Evolutionary conservation across 2,888 invertebrate genomes (phyloP).

Genomic region (Metellina segmentata): DNA sequence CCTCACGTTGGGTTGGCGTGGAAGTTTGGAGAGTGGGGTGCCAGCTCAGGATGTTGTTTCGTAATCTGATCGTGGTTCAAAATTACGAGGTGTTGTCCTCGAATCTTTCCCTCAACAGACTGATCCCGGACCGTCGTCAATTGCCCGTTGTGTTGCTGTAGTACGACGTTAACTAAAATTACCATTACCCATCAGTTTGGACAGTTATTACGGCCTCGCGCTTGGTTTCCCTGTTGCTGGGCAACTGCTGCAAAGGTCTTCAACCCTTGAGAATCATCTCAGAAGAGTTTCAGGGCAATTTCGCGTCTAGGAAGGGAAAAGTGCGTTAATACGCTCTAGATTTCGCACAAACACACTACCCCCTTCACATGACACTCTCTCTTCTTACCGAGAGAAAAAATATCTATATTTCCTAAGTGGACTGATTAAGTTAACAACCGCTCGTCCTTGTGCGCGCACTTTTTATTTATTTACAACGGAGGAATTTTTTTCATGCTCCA

Average conservation of each 20-base stretch:
- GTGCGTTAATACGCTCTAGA: not conserved
- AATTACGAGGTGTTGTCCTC: no score
- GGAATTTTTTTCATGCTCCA: not conserved
- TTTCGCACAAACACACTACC: constrained; percentile 48
- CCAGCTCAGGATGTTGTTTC: no score
- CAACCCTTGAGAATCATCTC: constrained; percentile 30
- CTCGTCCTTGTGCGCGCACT: not conserved
- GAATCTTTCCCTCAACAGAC: no score
- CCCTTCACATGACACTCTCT: constrained; percentile 44
- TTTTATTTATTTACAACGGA: constrained; percentile 63
- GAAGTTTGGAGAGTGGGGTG: no score
- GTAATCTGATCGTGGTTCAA: no score
- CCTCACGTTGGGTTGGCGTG: no score
- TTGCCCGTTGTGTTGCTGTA: no score
- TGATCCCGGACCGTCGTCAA: no score
- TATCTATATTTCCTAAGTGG: constrained; percentile 37
- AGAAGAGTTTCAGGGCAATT: constrained; percentile 27
- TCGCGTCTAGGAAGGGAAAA: not conserved
- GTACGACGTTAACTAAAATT: no score
- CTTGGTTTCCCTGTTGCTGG: no score
- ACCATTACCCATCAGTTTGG: no score
- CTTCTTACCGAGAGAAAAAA: constrained; percentile 2
- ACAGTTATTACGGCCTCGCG: no score
- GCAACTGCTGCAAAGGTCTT: constrained; percentile 38
- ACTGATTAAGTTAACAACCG: constrained; percentile 64